Evolutionary conservation across 2,888 invertebrate species (phyloP), one percentile per base, ranked within the genome.

Genomic region (Campoplex capitator): DNA sequence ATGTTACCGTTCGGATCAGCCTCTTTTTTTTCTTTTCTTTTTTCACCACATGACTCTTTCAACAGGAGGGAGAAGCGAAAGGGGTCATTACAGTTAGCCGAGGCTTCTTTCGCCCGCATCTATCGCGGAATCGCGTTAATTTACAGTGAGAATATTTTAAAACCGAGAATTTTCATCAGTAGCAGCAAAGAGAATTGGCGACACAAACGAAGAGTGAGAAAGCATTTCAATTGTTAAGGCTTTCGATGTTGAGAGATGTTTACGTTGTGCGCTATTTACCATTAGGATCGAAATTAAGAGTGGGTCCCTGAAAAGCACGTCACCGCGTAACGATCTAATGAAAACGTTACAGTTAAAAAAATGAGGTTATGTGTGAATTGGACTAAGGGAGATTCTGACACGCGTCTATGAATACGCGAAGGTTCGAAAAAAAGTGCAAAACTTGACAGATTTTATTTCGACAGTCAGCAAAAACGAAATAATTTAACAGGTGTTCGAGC

Each of bases 261-360:
- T 87, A 87, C 88, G 91, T 90, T 91, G 90, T 91, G 92, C 91
- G 90, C 92, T 92, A 91, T 91, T 91, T 91, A 90, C 89, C 90
- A 92, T 91, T 85, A 85, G 90, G 89, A 89, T 90, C 91, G 93
- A 93, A 93, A 93, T 89, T 91, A 93, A 93, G 92, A 93, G 93
- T 93, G 90, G 90, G 89, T 90, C 91, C 91, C 85, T 85, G 79
- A 74, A 81, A 54, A 84, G 85, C 82, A 87, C 81, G 73, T 67
- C n/a, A 58, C 80, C 45, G 51, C 58, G 32, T 16, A 23, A 23
- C 38, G 18, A 58, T 42, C 62, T 16, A 62, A 62, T 58, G 18
- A 23, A 62, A 54, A 70, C 32, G 23, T 51, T 78, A 87, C 86
- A 77, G 79, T 84, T 87, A 85, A 79, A 85, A 76, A 70, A 85